Percentiles rank a stretch among this genome's conserved stretches.
phyloP scores from a whole-genome alignment of 2,888 invertebrate genomes.

The Hyposoter didymator region DNA sequence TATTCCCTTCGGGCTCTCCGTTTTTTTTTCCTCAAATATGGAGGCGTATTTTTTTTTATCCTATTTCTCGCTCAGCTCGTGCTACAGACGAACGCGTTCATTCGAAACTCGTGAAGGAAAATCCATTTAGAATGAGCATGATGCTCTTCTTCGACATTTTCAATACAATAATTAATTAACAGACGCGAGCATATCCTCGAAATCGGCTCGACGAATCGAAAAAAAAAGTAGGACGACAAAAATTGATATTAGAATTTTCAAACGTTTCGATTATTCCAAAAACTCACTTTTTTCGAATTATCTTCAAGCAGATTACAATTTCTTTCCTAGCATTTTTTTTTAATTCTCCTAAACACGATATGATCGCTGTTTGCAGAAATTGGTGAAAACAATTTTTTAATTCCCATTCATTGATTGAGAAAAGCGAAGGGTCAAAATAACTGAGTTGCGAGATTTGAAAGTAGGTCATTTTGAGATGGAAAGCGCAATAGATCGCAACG shows the following conservation, averaged over 20 bases:
- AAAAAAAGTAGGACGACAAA: neutral
- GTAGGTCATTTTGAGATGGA: slow-evolving; percentile 7
- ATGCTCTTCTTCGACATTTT: neutral
- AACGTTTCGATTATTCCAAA: neutral
- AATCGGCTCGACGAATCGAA: neutral
- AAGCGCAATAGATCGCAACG: neutral
- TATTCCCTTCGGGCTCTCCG: slow-evolving; percentile 8
- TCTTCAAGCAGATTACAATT: too few relatives aligned
- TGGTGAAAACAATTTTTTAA: neutral
- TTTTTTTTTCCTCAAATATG: slow-evolving; percentile 10
- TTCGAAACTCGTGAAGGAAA: neutral
- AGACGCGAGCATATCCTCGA: too few relatives aligned
- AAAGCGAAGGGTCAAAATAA: neutral
- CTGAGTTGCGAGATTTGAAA: neutral
- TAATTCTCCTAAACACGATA: neutral
- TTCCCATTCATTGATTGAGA: neutral
- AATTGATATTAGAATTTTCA: neutral
- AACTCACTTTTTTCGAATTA: neutral
- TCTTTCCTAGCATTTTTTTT: neutral
- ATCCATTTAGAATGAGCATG: neutral
- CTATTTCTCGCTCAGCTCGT: neutral
- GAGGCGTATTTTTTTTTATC: slow-evolving; percentile 1
- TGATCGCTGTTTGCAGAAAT: neutral
- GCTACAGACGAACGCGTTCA: neutral
- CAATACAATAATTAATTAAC: neutral